A percentile compares a stretch with the other conserved stretches of the same genome.
Conservation (phyloP, 1,140 invertebrate genomes). For the Wiebesia pumilae region DNA sequence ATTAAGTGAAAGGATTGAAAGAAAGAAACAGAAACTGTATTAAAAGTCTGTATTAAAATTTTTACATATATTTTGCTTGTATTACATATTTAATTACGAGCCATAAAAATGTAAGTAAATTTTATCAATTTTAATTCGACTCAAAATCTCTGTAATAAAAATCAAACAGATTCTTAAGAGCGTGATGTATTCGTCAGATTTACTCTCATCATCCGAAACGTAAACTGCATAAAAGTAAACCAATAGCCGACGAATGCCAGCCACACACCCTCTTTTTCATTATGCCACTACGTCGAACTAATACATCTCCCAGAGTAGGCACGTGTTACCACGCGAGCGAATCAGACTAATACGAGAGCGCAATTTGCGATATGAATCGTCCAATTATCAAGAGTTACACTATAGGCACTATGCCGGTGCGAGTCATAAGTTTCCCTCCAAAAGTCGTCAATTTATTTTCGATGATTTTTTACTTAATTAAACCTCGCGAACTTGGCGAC, state of each 20-base stretch:
- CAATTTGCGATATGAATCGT: slow-evolving; percentile 28
- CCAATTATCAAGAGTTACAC: slow-evolving; percentile 32
- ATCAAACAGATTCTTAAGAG: not conserved
- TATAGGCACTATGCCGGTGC: not conserved
- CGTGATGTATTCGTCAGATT: not conserved
- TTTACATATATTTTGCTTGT: not conserved
- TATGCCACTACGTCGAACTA: not conserved
- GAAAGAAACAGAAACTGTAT: no score
- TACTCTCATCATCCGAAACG: slow-evolving; percentile 20
- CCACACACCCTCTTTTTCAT: not conserved
- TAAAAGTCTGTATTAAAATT: no score
- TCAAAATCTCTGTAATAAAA: not conserved
- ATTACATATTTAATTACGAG: not conserved
- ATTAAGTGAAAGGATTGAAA: no score
- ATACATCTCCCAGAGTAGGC: not conserved
- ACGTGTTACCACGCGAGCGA: slow-evolving; percentile 5
- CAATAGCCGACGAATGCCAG: not conserved
- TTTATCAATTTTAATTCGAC: not conserved
- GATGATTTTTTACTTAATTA: slow-evolving; percentile 52
- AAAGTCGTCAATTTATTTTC: slow-evolving; percentile 35
- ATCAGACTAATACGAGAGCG: slow-evolving; percentile 10
- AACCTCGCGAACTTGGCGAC: not conserved
- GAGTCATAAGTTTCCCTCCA: not conserved
- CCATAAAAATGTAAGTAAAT: not conserved
- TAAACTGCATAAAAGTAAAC: not conserved